A percentile compares a stretch with the other conserved stretches of the same genome.
Evolutionary conservation across 2,797 vertebrate genomes (phyloP).

Genomic region (Crocidura indochinensis): DNA sequence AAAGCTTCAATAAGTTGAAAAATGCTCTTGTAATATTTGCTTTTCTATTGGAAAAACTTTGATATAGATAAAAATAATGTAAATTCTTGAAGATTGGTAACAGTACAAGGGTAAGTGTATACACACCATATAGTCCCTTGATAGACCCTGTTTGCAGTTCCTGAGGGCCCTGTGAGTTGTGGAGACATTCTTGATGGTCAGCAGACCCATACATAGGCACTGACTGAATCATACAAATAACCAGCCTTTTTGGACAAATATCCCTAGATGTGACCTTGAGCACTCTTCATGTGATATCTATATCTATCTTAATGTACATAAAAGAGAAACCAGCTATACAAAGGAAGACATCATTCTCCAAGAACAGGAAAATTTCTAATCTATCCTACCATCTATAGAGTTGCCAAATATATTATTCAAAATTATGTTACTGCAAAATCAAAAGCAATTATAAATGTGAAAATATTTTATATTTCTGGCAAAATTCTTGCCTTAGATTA

Average conservation of each 20-base stretch:
- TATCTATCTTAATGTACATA: not conserved
- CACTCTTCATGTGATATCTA: too few relatives aligned
- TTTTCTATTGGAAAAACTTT: not conserved
- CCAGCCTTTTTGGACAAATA: too few relatives aligned
- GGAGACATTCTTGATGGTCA: too few relatives aligned
- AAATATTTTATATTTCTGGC: not conserved
- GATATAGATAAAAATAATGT: conserved; percentile 28
- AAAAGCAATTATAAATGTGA: not conserved
- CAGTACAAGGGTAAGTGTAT: too few relatives aligned
- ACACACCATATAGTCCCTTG: too few relatives aligned
- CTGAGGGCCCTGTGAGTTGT: too few relatives aligned
- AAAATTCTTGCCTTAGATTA: not conserved
- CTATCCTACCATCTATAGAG: not conserved
- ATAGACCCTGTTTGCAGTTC: too few relatives aligned
- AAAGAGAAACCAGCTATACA: conserved; percentile 3
- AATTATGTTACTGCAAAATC: not conserved
- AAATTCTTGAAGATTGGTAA: not conserved
- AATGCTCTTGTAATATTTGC: not conserved
- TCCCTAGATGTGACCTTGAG: too few relatives aligned
- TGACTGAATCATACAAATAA: too few relatives aligned
- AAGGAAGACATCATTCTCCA: not conserved
- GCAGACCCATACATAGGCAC: too few relatives aligned
- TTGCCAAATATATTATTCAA: not conserved
- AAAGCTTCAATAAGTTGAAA: not conserved
- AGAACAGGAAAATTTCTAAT: not conserved